phyloP scores from a whole-genome alignment of 2,888 invertebrate genomes.

The Callimorpha dominula region DNA sequence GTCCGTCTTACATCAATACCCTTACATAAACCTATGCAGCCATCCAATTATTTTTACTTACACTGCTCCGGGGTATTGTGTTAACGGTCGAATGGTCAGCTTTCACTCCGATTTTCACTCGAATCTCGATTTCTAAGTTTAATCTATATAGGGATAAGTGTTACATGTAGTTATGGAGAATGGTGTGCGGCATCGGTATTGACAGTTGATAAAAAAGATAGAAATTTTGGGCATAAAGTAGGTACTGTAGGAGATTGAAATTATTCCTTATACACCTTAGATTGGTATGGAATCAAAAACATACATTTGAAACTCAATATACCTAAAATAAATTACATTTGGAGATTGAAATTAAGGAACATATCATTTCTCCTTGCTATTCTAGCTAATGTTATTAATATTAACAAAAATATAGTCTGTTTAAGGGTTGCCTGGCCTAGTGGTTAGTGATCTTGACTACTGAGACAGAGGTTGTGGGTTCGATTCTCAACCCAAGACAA shows the following conservation, averaged over 20 bases:
- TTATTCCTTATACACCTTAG: no score
- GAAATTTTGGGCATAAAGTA: not conserved
- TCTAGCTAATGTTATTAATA: not conserved
- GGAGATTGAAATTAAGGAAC: no score
- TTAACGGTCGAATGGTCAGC: constrained; percentile 49
- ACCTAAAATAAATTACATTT: no score
- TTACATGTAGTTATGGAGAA: not conserved
- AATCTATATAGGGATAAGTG: constrained; percentile 28
- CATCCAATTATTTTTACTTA: constrained; percentile 34
- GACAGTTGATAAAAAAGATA: not conserved
- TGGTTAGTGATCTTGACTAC: not conserved
- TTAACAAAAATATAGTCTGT: not conserved
- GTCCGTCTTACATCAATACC: constrained; percentile 7
- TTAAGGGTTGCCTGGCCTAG: not conserved
- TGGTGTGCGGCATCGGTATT: not conserved
- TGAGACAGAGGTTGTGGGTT: no score
- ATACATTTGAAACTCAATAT: no score
- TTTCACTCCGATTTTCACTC: constrained; percentile 50
- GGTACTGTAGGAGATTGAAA: not conserved
- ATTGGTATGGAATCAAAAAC: no score
- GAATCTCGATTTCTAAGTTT: constrained; percentile 42
- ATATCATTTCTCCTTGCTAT: no score
- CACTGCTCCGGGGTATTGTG: constrained; percentile 42
- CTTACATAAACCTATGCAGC: constrained; percentile 30
- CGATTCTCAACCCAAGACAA: no score